Conservation (phyloP, 2,888 invertebrate genomes). For the Gymnoscelis rufifasciata region DNA sequence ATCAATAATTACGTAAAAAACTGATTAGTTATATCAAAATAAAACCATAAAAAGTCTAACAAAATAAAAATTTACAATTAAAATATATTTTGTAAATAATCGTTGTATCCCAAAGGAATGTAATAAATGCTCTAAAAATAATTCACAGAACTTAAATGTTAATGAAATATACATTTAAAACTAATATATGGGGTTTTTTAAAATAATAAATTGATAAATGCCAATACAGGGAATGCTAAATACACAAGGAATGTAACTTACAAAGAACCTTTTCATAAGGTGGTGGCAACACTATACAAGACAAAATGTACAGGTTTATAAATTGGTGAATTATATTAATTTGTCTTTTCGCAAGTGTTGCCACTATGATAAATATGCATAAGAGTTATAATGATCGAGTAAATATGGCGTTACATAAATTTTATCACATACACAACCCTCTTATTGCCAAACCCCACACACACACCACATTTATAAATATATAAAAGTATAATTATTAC, state of each 20-base stretch:
- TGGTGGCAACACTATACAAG: constrained; percentile 3
- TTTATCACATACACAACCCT: constrained; percentile 54
- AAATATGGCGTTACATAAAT: constrained; percentile 28
- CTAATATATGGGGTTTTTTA: constrained; percentile 28
- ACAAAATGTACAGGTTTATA: too few species aligned
- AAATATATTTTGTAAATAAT: constrained; percentile 59
- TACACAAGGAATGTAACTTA: constrained; percentile 37
- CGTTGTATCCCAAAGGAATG: constrained; percentile 67
- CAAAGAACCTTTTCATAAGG: constrained; percentile 1
- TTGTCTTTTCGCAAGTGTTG: background rate
- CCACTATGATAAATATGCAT: background rate
- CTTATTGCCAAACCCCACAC: constrained; percentile 56
- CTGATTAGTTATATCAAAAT: constrained; percentile 39
- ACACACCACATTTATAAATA: constrained; percentile 22
- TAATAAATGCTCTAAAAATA: constrained; percentile 59
- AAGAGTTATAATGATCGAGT: background rate
- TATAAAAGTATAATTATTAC: constrained; percentile 3
- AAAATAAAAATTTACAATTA: constrained; percentile 73
- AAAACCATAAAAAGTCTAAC: constrained; percentile 56
- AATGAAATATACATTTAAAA: constrained; percentile 54
- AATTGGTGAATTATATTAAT: too few species aligned
- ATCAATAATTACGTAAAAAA: constrained; percentile 37
- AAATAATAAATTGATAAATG: constrained; percentile 41
- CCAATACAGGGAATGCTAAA: constrained; percentile 49
- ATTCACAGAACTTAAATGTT: constrained; percentile 56